A percentile compares a stretch with the other conserved stretches of the same genome.
These are phyloP conservation scores for Thamnaconus septentrionalis DNA, from an alignment of 2,113 vertebrate genomes.

Conservation along the genomic window DNA sequence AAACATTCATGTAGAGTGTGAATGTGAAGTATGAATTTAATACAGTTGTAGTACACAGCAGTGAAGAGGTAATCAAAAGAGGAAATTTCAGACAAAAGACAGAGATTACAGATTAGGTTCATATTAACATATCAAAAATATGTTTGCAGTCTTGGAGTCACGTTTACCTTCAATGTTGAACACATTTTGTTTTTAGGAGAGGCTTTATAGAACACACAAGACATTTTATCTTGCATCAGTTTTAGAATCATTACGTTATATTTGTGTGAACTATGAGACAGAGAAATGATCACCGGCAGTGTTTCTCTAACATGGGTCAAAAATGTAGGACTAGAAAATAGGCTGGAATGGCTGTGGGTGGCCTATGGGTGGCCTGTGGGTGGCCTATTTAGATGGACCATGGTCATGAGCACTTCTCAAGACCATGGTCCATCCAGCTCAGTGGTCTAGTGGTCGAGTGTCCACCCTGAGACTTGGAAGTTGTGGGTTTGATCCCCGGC, in stretches of 20 bases:
- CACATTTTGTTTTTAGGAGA: too few species aligned
- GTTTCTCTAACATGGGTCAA: too few species aligned
- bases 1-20: conserved; percentile 17
- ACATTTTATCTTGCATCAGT: too few species aligned
- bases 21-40: conserved; percentile 50
- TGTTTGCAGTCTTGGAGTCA: conserved; percentile 13
- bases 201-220: too few species aligned
- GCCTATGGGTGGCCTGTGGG: conserved; percentile 59
- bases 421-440: too few species aligned
- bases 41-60: conserved; percentile 6
- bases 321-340: neutral
- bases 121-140: conserved; percentile 19
- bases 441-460: too few species aligned
- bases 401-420: conserved; percentile 73
- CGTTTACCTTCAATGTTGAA: too few species aligned
- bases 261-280: too few species aligned
- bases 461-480: too few species aligned
- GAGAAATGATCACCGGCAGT: too few species aligned
- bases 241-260: too few species aligned
- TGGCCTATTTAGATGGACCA: conserved; percentile 73
- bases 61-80: neutral
- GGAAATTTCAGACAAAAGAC: neutral
- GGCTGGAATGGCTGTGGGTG: conserved; percentile 37
- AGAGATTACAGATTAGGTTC: conserved; percentile 8
- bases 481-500: too few species aligned